Percentiles rank a stretch among this genome's conserved stretches.
These are phyloP conservation scores for Pogonocichla stellata DNA, from an alignment of 2,113 vertebrate genomes.

Conservation along the genomic window DNA sequence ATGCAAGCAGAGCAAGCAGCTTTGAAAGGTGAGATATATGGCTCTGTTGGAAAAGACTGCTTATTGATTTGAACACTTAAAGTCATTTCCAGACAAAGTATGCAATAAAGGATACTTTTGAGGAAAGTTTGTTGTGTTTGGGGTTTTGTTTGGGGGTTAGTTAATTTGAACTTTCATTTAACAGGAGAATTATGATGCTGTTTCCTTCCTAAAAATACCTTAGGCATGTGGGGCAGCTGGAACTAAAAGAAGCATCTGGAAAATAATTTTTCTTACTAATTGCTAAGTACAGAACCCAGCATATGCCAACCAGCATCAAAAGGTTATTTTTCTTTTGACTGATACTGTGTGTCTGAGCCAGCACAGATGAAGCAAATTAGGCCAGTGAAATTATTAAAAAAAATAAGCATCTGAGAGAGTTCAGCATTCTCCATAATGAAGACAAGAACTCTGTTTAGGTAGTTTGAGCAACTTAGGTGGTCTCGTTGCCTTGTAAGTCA, in stretches of 20 bases:
- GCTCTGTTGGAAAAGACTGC: background rate
- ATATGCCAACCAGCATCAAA: background rate
- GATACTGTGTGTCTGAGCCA: background rate
- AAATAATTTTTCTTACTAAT: background rate
- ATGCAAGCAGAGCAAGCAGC: conserved; percentile 91
- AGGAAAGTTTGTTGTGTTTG: background rate
- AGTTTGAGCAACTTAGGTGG: background rate
- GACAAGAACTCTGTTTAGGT: background rate
- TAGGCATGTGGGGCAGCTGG: background rate
- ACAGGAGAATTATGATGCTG: background rate
- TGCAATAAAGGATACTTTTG: background rate
- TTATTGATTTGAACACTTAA: background rate
- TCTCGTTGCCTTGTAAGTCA: background rate
- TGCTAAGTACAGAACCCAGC: background rate
- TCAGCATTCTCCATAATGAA: background rate
- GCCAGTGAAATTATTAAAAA: background rate
- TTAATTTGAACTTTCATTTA: background rate
- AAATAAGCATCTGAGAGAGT: background rate
- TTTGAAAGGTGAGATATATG: conserved; percentile 81
- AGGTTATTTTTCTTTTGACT: background rate
- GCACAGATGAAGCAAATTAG: background rate
- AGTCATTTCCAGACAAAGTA: background rate
- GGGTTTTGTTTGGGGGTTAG: background rate
- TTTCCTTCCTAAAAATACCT: conserved; percentile 5
- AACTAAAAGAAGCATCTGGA: background rate